Percentiles rank a stretch among this genome's conserved stretches.
Evolutionary conservation across 2,113 vertebrate species (phyloP).

Genomic region (Amphilophus citrinellus): DNA sequence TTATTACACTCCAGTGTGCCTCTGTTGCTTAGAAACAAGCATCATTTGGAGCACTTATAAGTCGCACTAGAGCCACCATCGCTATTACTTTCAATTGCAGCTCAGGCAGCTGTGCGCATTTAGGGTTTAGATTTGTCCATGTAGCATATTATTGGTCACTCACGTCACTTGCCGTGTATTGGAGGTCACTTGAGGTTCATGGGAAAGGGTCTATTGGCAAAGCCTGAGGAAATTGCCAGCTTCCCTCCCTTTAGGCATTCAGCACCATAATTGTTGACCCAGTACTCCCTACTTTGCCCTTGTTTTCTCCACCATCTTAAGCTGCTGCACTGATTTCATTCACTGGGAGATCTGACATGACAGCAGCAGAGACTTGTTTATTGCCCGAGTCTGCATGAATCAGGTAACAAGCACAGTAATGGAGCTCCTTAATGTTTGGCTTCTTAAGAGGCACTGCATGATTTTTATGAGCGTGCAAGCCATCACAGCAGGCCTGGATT

Average conservation of each 20-base stretch:
- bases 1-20: conserved; percentile 23
- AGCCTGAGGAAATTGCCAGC: conserved; percentile 89
- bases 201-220: conserved; percentile 89
- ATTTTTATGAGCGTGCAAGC: conserved; percentile 30
- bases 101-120: conserved; percentile 10
- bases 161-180: conserved; percentile 67
- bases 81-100: conserved; percentile 15
- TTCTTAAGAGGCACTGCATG: conserved; percentile 31
- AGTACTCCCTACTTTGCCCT: conserved; percentile 82
- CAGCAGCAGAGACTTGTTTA: conserved; percentile 41
- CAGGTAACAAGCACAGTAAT: conserved; percentile 32
- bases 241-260: conserved; percentile 84
- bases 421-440: conserved; percentile 38
- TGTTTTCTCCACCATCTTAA: conserved; percentile 45
- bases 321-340: conserved; percentile 82
- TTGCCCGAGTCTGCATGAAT: conserved; percentile 40
- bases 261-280: conserved; percentile 85
- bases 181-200: conserved; percentile 91
- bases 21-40: conserved; percentile 70
- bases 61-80: conserved; percentile 3
- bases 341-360: conserved; percentile 68
- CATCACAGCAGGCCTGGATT: conserved; percentile 18
- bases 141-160: conserved; percentile 40
- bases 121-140: conserved; percentile 18
- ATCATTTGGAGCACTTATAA: conserved; percentile 36